Percentiles rank a stretch among this genome's conserved stretches.
Evolutionary conservation across 1,140 invertebrate genomes (phyloP).

Genomic region (Geopemphigus sp.): DNA sequence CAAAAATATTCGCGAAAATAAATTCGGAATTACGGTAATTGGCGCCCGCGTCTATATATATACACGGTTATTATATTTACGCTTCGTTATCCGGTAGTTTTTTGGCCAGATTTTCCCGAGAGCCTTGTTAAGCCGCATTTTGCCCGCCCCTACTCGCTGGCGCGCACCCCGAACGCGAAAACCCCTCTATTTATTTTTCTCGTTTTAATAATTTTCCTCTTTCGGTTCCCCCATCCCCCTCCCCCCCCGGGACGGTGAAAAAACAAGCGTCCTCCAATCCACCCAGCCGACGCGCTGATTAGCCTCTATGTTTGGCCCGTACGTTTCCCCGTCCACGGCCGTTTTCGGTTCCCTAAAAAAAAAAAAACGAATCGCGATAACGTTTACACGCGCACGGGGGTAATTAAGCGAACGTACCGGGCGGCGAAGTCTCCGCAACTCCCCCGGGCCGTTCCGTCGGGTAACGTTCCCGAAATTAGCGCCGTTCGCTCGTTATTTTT

Average conservation of each 20-base stretch:
- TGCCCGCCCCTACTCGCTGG: background rate
- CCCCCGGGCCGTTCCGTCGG: too few relatives aligned
- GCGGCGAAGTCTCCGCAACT: too few relatives aligned
- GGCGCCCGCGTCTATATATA: slow-evolving; percentile 18
- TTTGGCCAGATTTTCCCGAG: slow-evolving; percentile 41
- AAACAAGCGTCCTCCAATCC: slow-evolving; percentile 9
- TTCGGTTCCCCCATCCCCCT: too few relatives aligned
- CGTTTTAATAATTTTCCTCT: slow-evolving; percentile 41
- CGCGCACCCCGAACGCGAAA: slow-evolving; percentile 3
- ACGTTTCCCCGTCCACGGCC: too few relatives aligned
- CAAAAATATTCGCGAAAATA: slow-evolving; percentile 39
- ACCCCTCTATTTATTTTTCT: slow-evolving; percentile 47
- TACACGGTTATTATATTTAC: slow-evolving; percentile 45
- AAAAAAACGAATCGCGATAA: background rate
- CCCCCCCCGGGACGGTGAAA: background rate
- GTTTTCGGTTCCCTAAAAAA: too few relatives aligned
- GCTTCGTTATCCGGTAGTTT: slow-evolving; percentile 47
- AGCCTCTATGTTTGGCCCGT: background rate
- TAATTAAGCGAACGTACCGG: too few relatives aligned
- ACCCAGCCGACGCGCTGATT: background rate
- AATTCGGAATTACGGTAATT: slow-evolving; percentile 45
- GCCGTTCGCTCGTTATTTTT: too few relatives aligned
- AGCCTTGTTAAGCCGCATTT: slow-evolving; percentile 35
- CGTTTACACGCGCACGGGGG: too few relatives aligned
- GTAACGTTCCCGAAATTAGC: too few relatives aligned